Base-by-base conservation (phyloP, 1,140 invertebrate species). In the Diploscapter pachys region DNA sequence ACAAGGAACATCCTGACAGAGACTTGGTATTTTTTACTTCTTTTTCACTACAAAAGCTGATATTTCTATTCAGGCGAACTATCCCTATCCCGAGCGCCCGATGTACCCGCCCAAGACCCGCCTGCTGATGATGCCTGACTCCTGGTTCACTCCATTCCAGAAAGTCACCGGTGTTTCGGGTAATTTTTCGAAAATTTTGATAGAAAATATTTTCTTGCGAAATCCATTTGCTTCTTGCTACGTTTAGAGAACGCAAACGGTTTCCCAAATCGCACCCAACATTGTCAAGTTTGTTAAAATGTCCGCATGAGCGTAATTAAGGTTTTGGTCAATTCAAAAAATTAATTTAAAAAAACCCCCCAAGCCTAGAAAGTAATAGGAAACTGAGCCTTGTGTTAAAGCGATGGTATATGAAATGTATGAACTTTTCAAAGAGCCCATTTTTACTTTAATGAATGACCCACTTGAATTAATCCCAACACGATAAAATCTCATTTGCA, bases 91-190 rank as follows among this genome's bases (percentile, higher is more conserved):
- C 4, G 80, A 77, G 65, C 69, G 73, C 63, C 72, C 71, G 54
- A 77, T 78, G 76, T 85, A 82, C 59, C 77, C 84, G 13, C 84
- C 84, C n/a, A 85, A 85, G 76, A 79, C 78, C 55, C 81, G 83
- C 31, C 56, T 84, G 51, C 65, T 82, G 8, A 81, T 82, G 67
- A 75, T 84, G 57, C 83, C 83, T 48, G 80, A 84, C 67, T 82
- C 82, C 8, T 85, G 84, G 84, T 79, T 72, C 66, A 85, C 78
- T 62, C 80, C 81, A 52, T 81, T 84, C 76, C 72, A 84, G 8
- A 84, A 84, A 64, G 77, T 85, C 65, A 84, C 83, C 63, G 83
- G 83, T 66, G 80, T 82, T 13, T 84, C 83, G 3, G 83, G 81
- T 81, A 70, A 8, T 49, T 59, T 68, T 68, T 48, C 5, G 11